phyloP scores from a whole-genome alignment of 2,888 invertebrate genomes.

The Prosopocoilus inquinatus region DNA sequence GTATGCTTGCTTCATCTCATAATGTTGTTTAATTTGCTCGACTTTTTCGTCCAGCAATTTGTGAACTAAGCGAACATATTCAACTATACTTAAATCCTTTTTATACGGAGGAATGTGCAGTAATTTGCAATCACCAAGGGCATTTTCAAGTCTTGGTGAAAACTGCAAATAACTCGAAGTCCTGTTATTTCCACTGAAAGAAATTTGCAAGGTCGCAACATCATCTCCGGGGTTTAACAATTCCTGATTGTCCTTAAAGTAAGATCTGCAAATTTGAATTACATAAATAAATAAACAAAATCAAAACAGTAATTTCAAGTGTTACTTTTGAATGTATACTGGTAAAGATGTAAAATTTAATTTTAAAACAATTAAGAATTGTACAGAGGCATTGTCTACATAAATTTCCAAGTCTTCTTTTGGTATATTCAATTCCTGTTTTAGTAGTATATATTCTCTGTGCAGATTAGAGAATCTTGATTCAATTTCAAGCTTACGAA shows the following conservation, averaged over 20 bases:
- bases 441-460: conserved; percentile 64
- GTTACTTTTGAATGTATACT: conserved; percentile 46
- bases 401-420: conserved; percentile 66
- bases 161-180: conserved; percentile 51
- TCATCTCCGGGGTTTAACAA: conserved; percentile 1
- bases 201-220: conserved; percentile 5
- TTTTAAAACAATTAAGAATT: conserved; percentile 64
- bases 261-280: not conserved
- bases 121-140: conserved; percentile 47
- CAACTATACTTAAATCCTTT: conserved; percentile 49
- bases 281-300: conserved; percentile 6
- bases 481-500: conserved; percentile 32
- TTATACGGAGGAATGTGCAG: conserved; percentile 52
- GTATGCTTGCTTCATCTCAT: conserved; percentile 51
- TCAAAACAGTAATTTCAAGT: conserved; percentile 6
- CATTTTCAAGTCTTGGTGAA: conserved; percentile 54
- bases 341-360: conserved; percentile 64
- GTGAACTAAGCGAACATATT: conserved; percentile 59
- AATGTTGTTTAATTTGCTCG: conserved; percentile 37
- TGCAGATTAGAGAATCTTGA: conserved; percentile 33
- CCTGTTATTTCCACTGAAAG: conserved; percentile 25
- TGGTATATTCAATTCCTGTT: conserved; percentile 39
- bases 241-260: not conserved
- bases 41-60: conserved; percentile 57
- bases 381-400: conserved; percentile 58